Conservation (phyloP, 2,797 vertebrate genomes). For the Premnoplex brunnescens region DNA sequence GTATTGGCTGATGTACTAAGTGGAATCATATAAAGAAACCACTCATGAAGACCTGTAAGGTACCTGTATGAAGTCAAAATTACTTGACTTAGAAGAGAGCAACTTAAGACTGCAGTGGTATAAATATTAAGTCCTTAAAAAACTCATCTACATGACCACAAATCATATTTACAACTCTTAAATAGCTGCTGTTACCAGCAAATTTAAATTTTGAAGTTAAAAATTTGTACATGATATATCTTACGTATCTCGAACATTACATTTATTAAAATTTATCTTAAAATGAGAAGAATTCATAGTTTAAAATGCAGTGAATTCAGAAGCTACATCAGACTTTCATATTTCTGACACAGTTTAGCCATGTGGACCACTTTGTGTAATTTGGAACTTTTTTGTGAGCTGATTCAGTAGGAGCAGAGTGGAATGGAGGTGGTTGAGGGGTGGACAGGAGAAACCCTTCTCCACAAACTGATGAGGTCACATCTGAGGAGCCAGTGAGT, state of each 20-base stretch:
- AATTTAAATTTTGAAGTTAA: neutral
- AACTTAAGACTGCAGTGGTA: neutral
- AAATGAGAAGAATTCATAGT: neutral
- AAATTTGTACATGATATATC: neutral
- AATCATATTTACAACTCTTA: neutral
- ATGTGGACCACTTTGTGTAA: neutral
- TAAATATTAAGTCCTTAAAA: neutral
- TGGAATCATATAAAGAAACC: neutral
- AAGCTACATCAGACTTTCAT: neutral
- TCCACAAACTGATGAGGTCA: neutral
- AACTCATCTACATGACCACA: neutral
- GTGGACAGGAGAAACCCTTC: neutral
- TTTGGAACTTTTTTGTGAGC: neutral
- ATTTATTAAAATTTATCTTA: neutral
- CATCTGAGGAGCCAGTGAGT: rapidly evolving
- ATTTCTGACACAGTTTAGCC: neutral
- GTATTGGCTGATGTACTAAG: neutral
- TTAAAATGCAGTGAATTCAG: neutral
- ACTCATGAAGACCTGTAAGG: neutral
- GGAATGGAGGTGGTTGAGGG: neutral
- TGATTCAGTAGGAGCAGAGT: neutral
- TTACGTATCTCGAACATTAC: neutral
- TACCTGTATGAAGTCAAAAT: neutral
- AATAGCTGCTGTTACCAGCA: neutral
- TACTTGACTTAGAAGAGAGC: neutral